Conservation (phyloP, 2,797 vertebrate genomes). For the Apodemus agrarius region DNA sequence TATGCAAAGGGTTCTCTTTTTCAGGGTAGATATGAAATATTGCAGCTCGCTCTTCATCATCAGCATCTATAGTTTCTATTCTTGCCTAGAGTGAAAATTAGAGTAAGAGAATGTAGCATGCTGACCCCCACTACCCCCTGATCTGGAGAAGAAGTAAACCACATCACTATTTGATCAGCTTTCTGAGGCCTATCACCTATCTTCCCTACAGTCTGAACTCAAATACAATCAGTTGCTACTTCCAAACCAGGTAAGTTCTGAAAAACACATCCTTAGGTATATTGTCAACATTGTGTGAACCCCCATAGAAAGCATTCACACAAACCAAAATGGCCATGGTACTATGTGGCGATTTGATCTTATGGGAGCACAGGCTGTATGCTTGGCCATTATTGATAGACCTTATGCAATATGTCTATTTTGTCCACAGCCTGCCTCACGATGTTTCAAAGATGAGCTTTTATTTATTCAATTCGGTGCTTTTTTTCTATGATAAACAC, state of each 20-base stretch:
- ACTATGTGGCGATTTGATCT: not conserved
- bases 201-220: not conserved
- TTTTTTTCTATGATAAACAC: not conserved
- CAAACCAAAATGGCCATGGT: not conserved
- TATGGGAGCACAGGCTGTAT: not conserved
- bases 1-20: not conserved
- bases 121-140: not conserved
- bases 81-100: not conserved
- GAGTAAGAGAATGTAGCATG: not conserved
- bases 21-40: not conserved
- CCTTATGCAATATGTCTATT: not conserved
- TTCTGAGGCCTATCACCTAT: not conserved
- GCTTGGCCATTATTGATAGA: not conserved
- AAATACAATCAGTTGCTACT: not conserved
- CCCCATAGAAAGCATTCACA: not conserved
- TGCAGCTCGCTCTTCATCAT: not conserved
- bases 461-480: not conserved
- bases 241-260: not conserved
- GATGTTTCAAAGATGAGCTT: not conserved
- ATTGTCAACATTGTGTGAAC: not conserved
- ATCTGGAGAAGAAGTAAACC: not conserved
- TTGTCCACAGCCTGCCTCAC: not conserved
- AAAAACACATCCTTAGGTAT: not conserved
- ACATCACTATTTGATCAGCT: not conserved
- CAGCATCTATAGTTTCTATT: not conserved